Evolutionary conservation across 2,888 invertebrate species (phyloP), one percentile per base, ranked within the genome.

Genomic region (Malthinus seriepunctatus): DNA sequence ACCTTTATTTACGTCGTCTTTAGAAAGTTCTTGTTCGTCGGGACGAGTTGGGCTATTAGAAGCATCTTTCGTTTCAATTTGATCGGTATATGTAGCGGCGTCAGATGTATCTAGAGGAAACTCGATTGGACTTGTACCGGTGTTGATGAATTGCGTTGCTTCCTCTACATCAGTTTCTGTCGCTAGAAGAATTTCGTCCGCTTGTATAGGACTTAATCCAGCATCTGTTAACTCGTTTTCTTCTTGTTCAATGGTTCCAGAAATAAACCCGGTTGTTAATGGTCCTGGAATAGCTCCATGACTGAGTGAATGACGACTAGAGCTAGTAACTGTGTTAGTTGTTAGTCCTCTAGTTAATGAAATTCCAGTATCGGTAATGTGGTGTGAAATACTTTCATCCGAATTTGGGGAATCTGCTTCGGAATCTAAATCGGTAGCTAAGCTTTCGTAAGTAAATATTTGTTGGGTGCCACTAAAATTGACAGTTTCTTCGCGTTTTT

Each of bases 211-310:
- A 69, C 83, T 83, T 48, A 84, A 69, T 3, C 82, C 83, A 31
- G 83, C 82, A 69, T 84, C 83, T 1, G 83, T 83, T 32, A 82
- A 71, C 71, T 84, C 83, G 45, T 77, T 76, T 71, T 83, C 83
- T 73, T 83, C 83, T 56, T 71, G 73, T 54, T 68, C 70, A 15
- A 76, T 73, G 2, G 78, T 77, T 62, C 82, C 82, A 1, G 82
- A 82, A 34, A 76, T 74, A 55, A 79, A 78, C 12, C 78, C 79
- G 3, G 79, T 78, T 0, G 79, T 78, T 68, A 76, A 77, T 14
- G 76, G 68, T 8, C 78, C 78, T 14, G 75, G 74, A 14, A 76
- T 65, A 15, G 72, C 69, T 44, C 73, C 77, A 12, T 73, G 72
- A 47, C 73, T 77, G 10, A 74, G 72, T n/a, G 75, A 73, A 53